Evolutionary conservation across 2,113 vertebrate species (phyloP).

Genomic region (Marmota monax): DNA sequence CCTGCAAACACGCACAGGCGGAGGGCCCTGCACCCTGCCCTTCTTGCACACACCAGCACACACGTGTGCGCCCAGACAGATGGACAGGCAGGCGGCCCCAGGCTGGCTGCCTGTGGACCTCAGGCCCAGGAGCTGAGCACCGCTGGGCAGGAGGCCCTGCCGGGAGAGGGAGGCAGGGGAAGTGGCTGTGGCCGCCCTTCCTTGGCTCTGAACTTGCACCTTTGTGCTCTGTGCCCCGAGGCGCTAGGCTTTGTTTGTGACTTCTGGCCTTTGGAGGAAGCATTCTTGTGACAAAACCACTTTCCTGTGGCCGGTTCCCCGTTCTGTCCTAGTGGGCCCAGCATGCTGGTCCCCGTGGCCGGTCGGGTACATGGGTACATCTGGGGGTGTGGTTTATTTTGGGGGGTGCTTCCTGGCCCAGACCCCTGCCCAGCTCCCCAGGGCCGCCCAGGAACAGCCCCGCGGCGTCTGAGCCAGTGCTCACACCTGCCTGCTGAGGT

Average conservation of each 20-base stretch:
- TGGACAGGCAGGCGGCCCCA: not conserved
- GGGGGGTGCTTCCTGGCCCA: too few relatives aligned
- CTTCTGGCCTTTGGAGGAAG: not conserved
- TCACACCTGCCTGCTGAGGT: too few relatives aligned
- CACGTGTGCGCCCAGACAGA: rapidly evolving
- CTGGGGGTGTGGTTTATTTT: not conserved
- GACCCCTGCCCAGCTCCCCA: not conserved
- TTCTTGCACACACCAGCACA: rapidly evolving
- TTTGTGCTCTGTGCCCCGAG: not conserved
- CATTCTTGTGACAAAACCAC: slow-evolving; percentile 51
- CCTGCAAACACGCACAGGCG: not conserved
- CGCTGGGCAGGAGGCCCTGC: not conserved
- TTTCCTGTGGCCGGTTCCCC: not conserved
- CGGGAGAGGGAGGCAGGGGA: not conserved
- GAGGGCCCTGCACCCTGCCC: not conserved
- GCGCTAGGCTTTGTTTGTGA: not conserved
- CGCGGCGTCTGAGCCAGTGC: rapidly evolving
- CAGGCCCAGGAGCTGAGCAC: not conserved
- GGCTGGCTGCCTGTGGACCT: not conserved
- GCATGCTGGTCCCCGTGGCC: too few relatives aligned
- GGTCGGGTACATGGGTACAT: too few relatives aligned
- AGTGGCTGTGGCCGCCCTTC: not conserved
- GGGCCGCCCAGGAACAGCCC: too few relatives aligned
- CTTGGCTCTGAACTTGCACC: not conserved
- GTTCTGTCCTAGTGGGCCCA: not conserved